Evolutionary conservation across 2,888 invertebrate species (phyloP).

Genomic region (Drosophila lutescens): DNA sequence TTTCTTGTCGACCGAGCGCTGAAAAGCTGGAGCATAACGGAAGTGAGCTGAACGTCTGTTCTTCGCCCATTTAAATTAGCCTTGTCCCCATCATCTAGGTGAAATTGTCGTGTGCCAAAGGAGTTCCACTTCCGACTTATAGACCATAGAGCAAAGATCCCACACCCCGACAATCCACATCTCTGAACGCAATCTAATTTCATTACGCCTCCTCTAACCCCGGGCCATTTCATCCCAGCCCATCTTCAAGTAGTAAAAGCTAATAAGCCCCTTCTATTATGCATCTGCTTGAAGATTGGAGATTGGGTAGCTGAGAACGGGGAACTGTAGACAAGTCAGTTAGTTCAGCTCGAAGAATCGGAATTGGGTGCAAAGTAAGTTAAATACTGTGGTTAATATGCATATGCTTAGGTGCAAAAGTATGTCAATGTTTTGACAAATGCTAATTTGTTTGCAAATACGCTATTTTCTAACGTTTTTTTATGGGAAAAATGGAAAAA

Average conservation of each 20-base stretch:
- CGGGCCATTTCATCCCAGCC: background rate
- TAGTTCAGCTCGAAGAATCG: background rate
- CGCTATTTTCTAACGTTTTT: too few species aligned
- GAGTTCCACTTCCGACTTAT: slow-evolving; percentile 1
- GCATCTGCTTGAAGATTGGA: background rate
- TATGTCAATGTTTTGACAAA: too few species aligned
- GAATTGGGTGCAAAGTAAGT: background rate
- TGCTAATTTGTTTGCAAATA: too few species aligned
- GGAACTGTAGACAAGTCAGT: slow-evolving; percentile 4
- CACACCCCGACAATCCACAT: background rate
- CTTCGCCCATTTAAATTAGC: slow-evolving; percentile 25
- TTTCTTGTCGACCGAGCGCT: slow-evolving; percentile 53
- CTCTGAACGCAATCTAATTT: slow-evolving; percentile 28
- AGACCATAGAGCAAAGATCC: too few species aligned
- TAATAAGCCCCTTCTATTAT: slow-evolving; percentile 24
- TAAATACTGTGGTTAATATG: background rate
- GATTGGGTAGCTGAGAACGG: background rate
- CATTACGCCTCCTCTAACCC: slow-evolving; percentile 20
- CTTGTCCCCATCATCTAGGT: slow-evolving; percentile 5
- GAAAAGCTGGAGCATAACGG: slow-evolving; percentile 16
- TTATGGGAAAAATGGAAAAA: too few species aligned
- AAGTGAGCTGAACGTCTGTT: slow-evolving; percentile 12
- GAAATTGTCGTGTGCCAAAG: slow-evolving; percentile 26
- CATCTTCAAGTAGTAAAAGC: slow-evolving; percentile 18
- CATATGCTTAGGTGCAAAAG: background rate